These are phyloP conservation scores for Meandrusa payeni DNA, from an alignment of 2,888 invertebrate species.

Conservation along the genomic window DNA sequence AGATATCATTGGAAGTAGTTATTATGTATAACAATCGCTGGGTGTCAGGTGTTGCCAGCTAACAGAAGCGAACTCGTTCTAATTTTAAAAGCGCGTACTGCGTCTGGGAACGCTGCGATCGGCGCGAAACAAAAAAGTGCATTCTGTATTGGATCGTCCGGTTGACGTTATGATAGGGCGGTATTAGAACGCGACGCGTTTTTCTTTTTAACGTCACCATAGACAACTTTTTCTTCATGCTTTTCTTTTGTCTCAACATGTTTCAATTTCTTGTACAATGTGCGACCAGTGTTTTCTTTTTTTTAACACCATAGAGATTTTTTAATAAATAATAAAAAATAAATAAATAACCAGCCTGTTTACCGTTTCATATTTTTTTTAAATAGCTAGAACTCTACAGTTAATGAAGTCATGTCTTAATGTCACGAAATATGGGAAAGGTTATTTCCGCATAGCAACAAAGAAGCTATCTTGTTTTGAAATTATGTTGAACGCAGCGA, in stretches of 20 bases:
- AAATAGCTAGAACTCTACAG: too few relatives aligned
- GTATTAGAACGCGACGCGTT: not conserved
- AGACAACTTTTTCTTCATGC: not conserved
- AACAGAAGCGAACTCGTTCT: slow-evolving; percentile 25
- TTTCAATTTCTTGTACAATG: too few relatives aligned
- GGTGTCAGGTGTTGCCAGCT: too few relatives aligned
- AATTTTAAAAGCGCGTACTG: slow-evolving; percentile 25
- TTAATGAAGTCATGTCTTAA: not conserved
- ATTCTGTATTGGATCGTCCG: slow-evolving; percentile 17
- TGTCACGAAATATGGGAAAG: not conserved
- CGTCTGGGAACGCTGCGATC: slow-evolving; percentile 25
- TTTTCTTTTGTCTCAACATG: too few relatives aligned
- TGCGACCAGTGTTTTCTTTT: too few relatives aligned
- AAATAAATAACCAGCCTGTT: too few relatives aligned
- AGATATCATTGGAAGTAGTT: too few relatives aligned
- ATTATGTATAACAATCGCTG: too few relatives aligned
- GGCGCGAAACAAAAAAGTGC: slow-evolving; percentile 19
- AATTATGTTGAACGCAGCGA: not conserved
- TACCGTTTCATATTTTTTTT: too few relatives aligned
- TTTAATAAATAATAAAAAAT: too few relatives aligned
- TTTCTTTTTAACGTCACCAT: not conserved
- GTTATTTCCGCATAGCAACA: not conserved
- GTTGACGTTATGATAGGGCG: slow-evolving; percentile 8
- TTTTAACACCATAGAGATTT: too few relatives aligned
- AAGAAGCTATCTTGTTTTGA: slow-evolving; percentile 4